Evolutionary conservation across 1,140 invertebrate species (phyloP).

Genomic region (Meloidogyne hapla): DNA sequence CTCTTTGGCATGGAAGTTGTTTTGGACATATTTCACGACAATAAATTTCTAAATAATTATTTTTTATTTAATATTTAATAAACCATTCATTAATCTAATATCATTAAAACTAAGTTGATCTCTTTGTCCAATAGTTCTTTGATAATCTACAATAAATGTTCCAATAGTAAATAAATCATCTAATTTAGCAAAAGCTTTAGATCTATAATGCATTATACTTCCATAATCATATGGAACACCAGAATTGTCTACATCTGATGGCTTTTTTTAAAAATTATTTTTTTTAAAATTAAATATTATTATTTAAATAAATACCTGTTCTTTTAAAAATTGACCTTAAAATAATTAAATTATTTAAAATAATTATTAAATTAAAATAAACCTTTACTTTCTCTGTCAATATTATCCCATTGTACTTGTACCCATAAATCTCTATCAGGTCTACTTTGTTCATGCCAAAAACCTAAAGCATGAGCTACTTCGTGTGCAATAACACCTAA

Average conservation of each 20-base stretch:
- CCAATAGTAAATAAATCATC: constrained; percentile 64
- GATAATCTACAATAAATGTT: constrained; percentile 61
- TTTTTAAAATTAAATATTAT: neutral
- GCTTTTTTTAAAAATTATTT: constrained; percentile 25
- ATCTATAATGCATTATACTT: constrained; percentile 63
- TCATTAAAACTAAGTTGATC: constrained; percentile 64
- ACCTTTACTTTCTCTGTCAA: constrained; percentile 56
- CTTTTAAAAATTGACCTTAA: constrained; percentile 61
- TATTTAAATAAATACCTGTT: constrained; percentile 50
- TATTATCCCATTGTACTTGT: constrained; percentile 59
- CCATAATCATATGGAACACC: constrained; percentile 62
- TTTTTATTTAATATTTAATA: no score
- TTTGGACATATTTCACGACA: constrained; percentile 54
- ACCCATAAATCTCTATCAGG: constrained; percentile 57
- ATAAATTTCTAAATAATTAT: constrained; percentile 62
- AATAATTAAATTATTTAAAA: neutral
- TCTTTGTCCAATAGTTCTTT: constrained; percentile 59
- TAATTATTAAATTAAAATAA: neutral
- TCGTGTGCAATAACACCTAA: constrained; percentile 65
- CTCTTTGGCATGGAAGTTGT: constrained; percentile 59
- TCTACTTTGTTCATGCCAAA: constrained; percentile 64
- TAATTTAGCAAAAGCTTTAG: constrained; percentile 61
- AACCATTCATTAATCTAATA: constrained; percentile 39
- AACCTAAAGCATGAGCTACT: constrained; percentile 65
- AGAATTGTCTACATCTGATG: constrained; percentile 62